These are phyloP conservation scores for Drosophila willistoni DNA, from an alignment of 1,140 invertebrate species.

Conservation along the genomic window DNA sequence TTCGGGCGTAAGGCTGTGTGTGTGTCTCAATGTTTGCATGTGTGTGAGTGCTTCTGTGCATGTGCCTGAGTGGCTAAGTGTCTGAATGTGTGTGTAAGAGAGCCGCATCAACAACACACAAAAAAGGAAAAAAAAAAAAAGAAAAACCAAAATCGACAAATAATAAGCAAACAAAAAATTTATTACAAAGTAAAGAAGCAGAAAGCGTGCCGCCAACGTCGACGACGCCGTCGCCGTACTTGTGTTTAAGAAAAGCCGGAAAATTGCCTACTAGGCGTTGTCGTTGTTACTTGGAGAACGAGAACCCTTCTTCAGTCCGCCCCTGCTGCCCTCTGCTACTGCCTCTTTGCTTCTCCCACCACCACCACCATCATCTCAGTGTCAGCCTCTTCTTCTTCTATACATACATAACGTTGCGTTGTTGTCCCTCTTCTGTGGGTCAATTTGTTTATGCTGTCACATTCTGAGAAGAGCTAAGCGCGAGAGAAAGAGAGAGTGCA, in stretches of 20 bases:
- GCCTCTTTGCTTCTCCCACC: no score
- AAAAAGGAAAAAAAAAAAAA: conserved; percentile 45
- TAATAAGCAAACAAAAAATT: conserved; percentile 56
- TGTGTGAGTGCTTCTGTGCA: conserved; percentile 28
- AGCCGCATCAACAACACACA: conserved; percentile 51
- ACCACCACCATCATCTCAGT: conserved; percentile 18
- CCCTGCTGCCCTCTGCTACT: not conserved
- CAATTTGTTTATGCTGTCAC: conserved; percentile 60
- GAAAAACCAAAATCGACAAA: conserved; percentile 74
- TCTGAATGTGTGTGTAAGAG: conserved; percentile 53
- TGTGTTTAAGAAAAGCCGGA: conserved; percentile 64
- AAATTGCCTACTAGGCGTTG: conserved; percentile 69
- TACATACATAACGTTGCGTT: conserved; percentile 1
- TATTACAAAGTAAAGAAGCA: conserved; percentile 47
- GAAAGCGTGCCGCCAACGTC: conserved; percentile 56
- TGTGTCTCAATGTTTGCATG: conserved; percentile 30
- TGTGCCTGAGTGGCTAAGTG: conserved; percentile 32
- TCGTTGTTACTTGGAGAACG: conserved; percentile 32
- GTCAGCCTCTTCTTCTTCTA: conserved; percentile 1
- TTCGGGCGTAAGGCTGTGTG: conserved; percentile 1
- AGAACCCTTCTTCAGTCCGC: conserved; percentile 31
- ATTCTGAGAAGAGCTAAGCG: conserved; percentile 5
- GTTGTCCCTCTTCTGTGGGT: conserved; percentile 10
- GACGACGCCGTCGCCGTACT: conserved; percentile 1
- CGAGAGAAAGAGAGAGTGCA: not conserved